Conservation (phyloP, 2,888 invertebrate genomes). For the Elysia crispata region DNA sequence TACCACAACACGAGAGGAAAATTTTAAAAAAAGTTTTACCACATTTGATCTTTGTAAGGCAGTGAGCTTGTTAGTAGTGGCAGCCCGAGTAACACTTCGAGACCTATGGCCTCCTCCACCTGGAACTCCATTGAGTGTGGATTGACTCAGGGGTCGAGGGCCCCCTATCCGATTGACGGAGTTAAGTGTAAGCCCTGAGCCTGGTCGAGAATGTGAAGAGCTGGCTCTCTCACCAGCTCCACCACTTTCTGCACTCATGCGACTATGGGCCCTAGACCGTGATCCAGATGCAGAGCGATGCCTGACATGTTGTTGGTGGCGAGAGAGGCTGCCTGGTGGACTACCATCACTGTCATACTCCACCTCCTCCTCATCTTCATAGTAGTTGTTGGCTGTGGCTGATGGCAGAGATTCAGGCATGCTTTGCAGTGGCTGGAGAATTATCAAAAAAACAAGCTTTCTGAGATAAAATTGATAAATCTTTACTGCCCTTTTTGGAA, state of each 20-base stretch:
- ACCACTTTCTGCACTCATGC: conserved; percentile 55
- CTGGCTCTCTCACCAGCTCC: conserved; percentile 42
- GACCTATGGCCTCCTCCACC: conserved; percentile 51
- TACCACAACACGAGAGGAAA: background rate
- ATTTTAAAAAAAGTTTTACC: too few species aligned
- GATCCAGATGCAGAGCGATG: conserved; percentile 56
- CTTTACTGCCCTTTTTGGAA: too few species aligned
- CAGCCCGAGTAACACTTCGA: conserved; percentile 59
- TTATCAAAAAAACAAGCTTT: background rate
- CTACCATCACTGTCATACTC: conserved; percentile 65
- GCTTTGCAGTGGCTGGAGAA: conserved; percentile 67
- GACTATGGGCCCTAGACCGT: conserved; percentile 41
- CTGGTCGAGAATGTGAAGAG: conserved; percentile 55
- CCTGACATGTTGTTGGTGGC: conserved; percentile 33
- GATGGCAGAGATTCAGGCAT: conserved; percentile 67
- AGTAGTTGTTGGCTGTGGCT: conserved; percentile 51
- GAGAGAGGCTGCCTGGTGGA: conserved; percentile 26
- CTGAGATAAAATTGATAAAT: too few species aligned
- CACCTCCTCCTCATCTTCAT: conserved; percentile 52
- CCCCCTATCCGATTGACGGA: background rate
- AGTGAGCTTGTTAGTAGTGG: conserved; percentile 58
- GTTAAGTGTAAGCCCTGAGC: conserved; percentile 53
- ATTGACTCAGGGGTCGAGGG: conserved; percentile 56
- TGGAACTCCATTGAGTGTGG: conserved; percentile 31
- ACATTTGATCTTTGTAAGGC: conserved; percentile 60